Evolutionary conservation across 2,797 vertebrate species (phyloP).

Genomic region (Pseudocheirus occidentalis): DNA sequence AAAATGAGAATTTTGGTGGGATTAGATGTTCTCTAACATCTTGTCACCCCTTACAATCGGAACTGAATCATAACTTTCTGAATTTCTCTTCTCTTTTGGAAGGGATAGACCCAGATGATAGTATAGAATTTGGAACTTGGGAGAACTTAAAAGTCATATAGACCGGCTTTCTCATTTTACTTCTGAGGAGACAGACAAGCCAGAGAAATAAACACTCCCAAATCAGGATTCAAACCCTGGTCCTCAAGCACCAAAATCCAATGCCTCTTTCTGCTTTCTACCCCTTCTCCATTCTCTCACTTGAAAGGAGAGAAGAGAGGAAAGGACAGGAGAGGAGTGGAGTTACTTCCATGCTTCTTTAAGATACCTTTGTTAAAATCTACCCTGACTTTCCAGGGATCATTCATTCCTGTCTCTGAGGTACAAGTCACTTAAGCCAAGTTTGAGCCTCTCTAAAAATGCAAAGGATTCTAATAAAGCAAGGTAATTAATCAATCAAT

Average conservation of each 20-base stretch:
- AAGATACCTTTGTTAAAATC: background rate
- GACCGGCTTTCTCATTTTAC: background rate
- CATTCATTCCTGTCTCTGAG: background rate
- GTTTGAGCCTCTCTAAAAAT: constrained; percentile 19
- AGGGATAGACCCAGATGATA: background rate
- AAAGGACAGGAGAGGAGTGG: background rate
- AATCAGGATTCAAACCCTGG: background rate
- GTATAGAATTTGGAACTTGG: background rate
- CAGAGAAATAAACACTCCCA: background rate
- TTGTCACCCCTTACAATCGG: background rate
- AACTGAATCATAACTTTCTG: background rate
- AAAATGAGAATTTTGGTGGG: background rate
- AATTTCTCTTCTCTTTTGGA: background rate
- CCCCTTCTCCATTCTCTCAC: background rate
- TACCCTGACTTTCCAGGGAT: background rate
- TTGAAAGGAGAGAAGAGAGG: background rate
- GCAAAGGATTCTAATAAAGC: background rate
- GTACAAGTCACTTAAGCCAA: background rate
- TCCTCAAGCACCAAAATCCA: background rate
- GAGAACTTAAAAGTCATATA: background rate
- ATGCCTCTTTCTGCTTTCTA: background rate
- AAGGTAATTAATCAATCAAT: background rate
- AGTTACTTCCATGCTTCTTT: background rate
- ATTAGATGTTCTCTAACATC: background rate
- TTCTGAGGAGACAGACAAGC: background rate